phyloP scores from a whole-genome alignment of 2,797 vertebrate genomes.

The Anguilla obscura region DNA sequence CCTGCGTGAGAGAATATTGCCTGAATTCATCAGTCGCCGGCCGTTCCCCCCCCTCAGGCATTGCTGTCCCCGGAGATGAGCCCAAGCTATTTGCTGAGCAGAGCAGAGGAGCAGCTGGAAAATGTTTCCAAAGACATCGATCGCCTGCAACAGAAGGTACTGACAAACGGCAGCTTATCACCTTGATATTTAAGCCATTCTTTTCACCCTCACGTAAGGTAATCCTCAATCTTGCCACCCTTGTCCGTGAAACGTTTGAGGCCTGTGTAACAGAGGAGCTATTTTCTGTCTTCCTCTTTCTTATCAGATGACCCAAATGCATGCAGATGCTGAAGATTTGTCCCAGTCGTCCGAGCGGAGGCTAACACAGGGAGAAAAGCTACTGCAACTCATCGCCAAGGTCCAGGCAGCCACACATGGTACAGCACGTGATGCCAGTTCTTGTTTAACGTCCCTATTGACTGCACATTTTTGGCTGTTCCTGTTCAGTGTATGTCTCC shows the following conservation, averaged over 20 bases:
- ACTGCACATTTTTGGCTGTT: not conserved
- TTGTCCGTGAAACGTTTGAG: not conserved
- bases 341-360: constrained; percentile 60
- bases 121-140: constrained; percentile 63
- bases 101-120: constrained; percentile 58
- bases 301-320: constrained; percentile 48
- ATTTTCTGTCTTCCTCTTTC: constrained; percentile 45
- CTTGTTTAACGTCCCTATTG: not conserved
- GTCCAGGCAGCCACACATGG: constrained; percentile 73
- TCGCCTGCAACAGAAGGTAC: constrained; percentile 72
- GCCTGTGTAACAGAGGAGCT: not conserved
- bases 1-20: not conserved
- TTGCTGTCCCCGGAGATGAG: constrained; percentile 53
- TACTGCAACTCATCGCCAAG: constrained; percentile 66
- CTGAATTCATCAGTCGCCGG: not conserved
- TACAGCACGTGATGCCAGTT: constrained; percentile 52
- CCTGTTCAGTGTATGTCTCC: not conserved
- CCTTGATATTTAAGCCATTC: not conserved
- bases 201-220: not conserved
- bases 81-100: constrained; percentile 48
- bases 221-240: not conserved
- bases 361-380: constrained; percentile 62
- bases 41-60: constrained; percentile 38
- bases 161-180: not conserved
- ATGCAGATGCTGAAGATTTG: constrained; percentile 57